Base-by-base conservation (phyloP, 2,888 invertebrate species). In the Papilio demoleus region DNA sequence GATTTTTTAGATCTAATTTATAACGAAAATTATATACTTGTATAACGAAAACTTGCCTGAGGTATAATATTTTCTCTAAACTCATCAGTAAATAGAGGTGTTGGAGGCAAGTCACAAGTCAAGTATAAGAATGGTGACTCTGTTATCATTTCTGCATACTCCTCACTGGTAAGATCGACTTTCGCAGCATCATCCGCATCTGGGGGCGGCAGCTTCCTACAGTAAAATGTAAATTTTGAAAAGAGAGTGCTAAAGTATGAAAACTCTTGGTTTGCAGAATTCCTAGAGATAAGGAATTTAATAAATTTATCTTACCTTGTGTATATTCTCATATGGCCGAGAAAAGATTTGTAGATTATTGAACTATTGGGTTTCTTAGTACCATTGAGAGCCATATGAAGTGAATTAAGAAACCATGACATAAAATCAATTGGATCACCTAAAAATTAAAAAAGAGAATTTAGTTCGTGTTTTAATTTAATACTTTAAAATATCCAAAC, bases 11-110 rank as follows among this genome's bases (percentile, higher is more conserved):
- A n/a, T n/a, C n/a, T n/a, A n/a, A n/a, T n/a, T n/a, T n/a, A n/a
- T n/a, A n/a, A n/a, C n/a, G n/a, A n/a, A n/a, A n/a, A n/a, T 40
- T 17, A 5, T 45, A 42, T 58, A 38, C 8, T 42, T 27, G 14
- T 0, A 34, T n/a, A 36, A 4, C 4, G 12, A 4, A 14, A 42
- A 5, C 58, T 60, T 78, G 97, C 98, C 94, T 99, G 99, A 58
- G 99, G 99, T 82, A 99, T 99, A 76, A 99, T 99, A 87, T 99
- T 99, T 92, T 99, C 99, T 74, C 97, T 95, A 78, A 98, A 96
- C 86, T 99, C 99, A 87, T 99, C 99, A 70, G 98, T 99, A 83
- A 99, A 99, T 17, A 99, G 93, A 0, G 99, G 99, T 0, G 99
- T 98, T 0, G 99, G 97, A 0, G 99, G 99, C 69, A 99, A 93